These are phyloP conservation scores for Pelobates cultripes DNA, from an alignment of 2,797 vertebrate species.

Conservation along the genomic window DNA sequence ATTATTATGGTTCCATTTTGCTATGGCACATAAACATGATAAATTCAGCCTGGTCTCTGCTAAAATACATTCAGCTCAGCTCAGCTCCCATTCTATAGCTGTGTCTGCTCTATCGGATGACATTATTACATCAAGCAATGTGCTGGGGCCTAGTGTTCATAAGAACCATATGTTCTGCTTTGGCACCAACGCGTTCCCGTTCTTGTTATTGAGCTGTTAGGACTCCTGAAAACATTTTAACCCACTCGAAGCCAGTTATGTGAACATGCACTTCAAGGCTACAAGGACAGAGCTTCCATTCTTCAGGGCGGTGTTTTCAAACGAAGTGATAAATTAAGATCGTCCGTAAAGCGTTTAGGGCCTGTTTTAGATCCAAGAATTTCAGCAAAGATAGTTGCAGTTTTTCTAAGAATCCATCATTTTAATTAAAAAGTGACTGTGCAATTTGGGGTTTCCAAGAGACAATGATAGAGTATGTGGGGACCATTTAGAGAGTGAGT, in stretches of 20 bases:
- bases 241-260: background rate
- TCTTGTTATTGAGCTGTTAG: background rate
- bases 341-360: too few relatives aligned
- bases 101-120: background rate
- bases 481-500: too few relatives aligned
- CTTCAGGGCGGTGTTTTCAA: too few relatives aligned
- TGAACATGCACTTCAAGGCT: too few relatives aligned
- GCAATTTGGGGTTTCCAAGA: too few relatives aligned
- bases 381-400: too few relatives aligned
- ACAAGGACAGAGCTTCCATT: too few relatives aligned
- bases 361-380: too few relatives aligned
- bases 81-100: background rate
- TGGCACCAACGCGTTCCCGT: background rate
- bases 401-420: too few relatives aligned
- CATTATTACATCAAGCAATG: slow-evolving; percentile 5
- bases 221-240: background rate
- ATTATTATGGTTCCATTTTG: background rate
- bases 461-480: too few relatives aligned
- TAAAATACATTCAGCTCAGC: background rate
- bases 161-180: background rate
- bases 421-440: too few relatives aligned
- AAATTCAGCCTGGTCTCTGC: background rate
- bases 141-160: background rate
- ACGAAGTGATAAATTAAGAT: too few relatives aligned
- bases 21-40: background rate